Evolutionary conservation across 2,888 invertebrate genomes (phyloP).

Genomic region (Tridacna crocea): DNA sequence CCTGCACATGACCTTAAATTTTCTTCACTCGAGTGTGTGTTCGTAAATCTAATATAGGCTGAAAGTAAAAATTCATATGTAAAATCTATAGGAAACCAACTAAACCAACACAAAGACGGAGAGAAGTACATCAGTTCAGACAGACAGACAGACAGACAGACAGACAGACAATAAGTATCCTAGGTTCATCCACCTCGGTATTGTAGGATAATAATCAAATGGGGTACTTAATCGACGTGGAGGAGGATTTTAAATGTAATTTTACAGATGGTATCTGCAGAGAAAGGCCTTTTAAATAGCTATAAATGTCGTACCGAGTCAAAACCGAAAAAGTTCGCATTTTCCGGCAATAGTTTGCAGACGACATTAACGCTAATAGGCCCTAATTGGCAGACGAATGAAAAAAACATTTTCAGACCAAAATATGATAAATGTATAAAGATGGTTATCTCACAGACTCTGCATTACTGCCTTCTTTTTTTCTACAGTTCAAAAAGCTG

Average conservation of each 20-base stretch:
- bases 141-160: no score
- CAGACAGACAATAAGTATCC: no score
- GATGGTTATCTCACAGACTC: constrained; percentile 7
- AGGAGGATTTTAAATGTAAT: not conserved
- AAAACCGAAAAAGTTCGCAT: not conserved
- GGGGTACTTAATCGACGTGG: no score
- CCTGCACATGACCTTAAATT: no score
- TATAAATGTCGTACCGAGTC: constrained; percentile 16
- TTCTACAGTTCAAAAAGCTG: no score
- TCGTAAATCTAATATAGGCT: no score
- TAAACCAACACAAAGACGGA: no score
- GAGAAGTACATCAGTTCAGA: no score
- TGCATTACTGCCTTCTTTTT: not conserved
- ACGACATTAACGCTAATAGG: constrained; percentile 25
- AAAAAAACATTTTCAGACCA: constrained; percentile 4
- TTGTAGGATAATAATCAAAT: not conserved
- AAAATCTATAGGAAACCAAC: no score
- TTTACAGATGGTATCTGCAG: not conserved
- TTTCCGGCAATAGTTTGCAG: constrained; percentile 4
- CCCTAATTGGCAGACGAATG: constrained; percentile 22
- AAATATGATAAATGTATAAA: constrained; percentile 14
- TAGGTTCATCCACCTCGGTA: no score
- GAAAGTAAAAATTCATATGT: no score
- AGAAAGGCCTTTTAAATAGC: constrained; percentile 2
- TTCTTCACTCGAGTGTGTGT: no score